These are phyloP conservation scores for Deilephila elpenor DNA, from an alignment of 2,888 invertebrate genomes.

Conservation along the genomic window DNA sequence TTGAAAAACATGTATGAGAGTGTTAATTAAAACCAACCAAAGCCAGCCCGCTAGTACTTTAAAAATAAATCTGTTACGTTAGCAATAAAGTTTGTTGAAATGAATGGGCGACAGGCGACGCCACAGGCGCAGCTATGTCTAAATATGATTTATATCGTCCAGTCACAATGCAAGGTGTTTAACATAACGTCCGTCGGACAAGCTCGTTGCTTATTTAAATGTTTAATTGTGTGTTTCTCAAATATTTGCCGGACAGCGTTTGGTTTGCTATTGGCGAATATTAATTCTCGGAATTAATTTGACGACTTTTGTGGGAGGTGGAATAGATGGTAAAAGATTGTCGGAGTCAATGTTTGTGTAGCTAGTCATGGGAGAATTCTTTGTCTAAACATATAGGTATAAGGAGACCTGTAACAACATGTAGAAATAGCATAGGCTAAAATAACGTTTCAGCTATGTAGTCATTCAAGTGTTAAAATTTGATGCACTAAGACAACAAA, in stretches of 20 bases:
- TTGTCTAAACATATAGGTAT: too few relatives aligned
- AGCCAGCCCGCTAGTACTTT: not conserved
- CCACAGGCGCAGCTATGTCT: slow-evolving; percentile 29
- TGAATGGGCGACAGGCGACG: slow-evolving; percentile 28
- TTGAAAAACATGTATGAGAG: too few relatives aligned
- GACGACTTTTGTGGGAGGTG: not conserved
- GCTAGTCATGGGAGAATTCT: too few relatives aligned
- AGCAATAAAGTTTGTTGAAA: slow-evolving; percentile 4
- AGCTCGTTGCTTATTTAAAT: slow-evolving; percentile 26
- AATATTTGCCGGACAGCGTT: not conserved
- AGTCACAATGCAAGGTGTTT: slow-evolving; percentile 27
- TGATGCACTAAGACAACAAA: too few relatives aligned
- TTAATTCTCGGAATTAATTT: slow-evolving; percentile 2
- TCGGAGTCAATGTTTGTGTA: too few relatives aligned
- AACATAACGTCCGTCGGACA: slow-evolving; percentile 18
- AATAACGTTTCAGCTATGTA: too few relatives aligned
- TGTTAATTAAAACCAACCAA: not conserved
- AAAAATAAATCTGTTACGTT: not conserved
- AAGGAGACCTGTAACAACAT: too few relatives aligned
- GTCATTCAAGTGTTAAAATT: too few relatives aligned
- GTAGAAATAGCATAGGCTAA: too few relatives aligned
- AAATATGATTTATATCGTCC: slow-evolving; percentile 27
- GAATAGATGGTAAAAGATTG: not conserved
- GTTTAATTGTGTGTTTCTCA: slow-evolving; percentile 24
- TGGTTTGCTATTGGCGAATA: not conserved